phyloP scores from a whole-genome alignment of 1,140 invertebrate species.

The Diachasma alloeum region DNA sequence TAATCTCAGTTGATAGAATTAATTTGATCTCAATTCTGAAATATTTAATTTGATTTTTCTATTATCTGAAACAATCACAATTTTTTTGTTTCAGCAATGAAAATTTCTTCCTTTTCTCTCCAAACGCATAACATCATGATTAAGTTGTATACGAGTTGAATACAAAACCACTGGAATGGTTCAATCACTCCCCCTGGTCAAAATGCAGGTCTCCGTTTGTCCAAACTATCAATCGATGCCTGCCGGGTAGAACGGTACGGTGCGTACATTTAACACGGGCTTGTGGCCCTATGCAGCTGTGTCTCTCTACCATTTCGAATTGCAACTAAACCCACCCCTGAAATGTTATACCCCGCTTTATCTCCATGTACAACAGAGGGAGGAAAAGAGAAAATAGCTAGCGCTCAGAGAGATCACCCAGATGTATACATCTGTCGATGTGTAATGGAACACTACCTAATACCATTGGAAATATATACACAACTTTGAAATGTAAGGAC shows the following conservation, averaged over 20 bases:
- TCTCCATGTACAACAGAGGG: background rate
- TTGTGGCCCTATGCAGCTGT: constrained; percentile 19
- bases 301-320: constrained; percentile 19
- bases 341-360: background rate
- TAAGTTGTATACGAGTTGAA: background rate
- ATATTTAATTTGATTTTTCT: too few relatives aligned
- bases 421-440: constrained; percentile 39
- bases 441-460: constrained; percentile 42
- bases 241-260: constrained; percentile 31
- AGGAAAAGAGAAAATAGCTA: constrained; percentile 32
- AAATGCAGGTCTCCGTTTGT: constrained; percentile 39
- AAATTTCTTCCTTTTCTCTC: background rate
- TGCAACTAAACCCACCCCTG: constrained; percentile 31
- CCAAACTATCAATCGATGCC: constrained; percentile 49
- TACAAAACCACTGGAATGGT: background rate
- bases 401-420: constrained; percentile 29
- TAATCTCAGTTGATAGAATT: too few relatives aligned
- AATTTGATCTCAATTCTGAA: too few relatives aligned
- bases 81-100: background rate
- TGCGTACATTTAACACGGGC: constrained; percentile 26
- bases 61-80: background rate
- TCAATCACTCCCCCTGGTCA: constrained; percentile 8
- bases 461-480: constrained; percentile 40
- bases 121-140: background rate
- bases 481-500: background rate